Evolutionary conservation across 2,888 invertebrate species (phyloP), one percentile per base, ranked within the genome.

Genomic region (Gari tellinella): DNA sequence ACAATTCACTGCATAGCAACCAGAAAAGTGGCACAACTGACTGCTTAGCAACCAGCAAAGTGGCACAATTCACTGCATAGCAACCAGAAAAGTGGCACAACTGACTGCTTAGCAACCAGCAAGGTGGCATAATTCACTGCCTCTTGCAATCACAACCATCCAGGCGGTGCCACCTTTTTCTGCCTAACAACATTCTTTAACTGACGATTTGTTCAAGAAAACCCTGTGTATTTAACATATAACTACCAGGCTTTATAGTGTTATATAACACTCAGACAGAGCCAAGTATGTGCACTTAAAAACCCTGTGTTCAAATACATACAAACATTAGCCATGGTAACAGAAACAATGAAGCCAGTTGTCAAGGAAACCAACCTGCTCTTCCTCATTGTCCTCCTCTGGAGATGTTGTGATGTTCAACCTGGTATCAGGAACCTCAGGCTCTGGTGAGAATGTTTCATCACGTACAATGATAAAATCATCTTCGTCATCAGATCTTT

Each of bases 381-480:
- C 75, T 43, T 78, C 80, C 14, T 74, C 78, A 31, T 73, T 67
- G 43, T 84, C 82, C 49, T 82, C 81, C 41, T 84, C 82, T 7
- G 74, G 73, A 0, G 80, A 77, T 0, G 81, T 75, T 12, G 78
- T 78, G 4, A 74, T 64, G 45, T 81, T 72, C 2, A 68, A 67
- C 14, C 73, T 63, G 1, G 68, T 55, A 48, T 64, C 70, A 0
- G 64, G 73, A 15, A 56, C 49, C 26, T 65, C 73, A 41, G 65
- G 79, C 64, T 80, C 80, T 10, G 85, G 85, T n/a, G 83, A 76
- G 31, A 81, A 72, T 1, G 79, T 69, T 62, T 75, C 65, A 26
- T 84, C 83, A 2, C 84, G 60, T 2, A 84, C 75, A 57, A 85
- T 80, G 26, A 81, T 77, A 64, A 74, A 84, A n/a, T 82, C 82